Evolutionary conservation across 2,888 invertebrate genomes (phyloP).

Genomic region (Serrognathus titanus): DNA sequence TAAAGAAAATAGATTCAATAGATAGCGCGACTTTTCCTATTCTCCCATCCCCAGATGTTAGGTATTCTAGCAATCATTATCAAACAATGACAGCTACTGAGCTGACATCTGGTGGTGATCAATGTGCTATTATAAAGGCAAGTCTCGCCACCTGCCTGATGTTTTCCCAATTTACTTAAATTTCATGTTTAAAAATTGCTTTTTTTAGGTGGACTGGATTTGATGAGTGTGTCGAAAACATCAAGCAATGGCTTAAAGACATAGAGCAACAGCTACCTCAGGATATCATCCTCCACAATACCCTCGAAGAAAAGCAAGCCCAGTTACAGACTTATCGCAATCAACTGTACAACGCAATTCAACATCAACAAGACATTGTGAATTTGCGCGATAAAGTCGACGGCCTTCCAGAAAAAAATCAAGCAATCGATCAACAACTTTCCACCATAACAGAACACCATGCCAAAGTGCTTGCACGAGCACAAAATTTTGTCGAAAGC

Average conservation of each 20-base stretch:
- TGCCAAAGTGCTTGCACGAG: slow-evolving; percentile 64
- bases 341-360: slow-evolving; percentile 75
- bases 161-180: too few relatives aligned
- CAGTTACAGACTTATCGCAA: slow-evolving; percentile 82
- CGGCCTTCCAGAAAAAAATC: slow-evolving; percentile 73
- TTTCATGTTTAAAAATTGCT: neutral
- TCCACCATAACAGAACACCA: slow-evolving; percentile 70
- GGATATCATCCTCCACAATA: slow-evolving; percentile 80
- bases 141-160: too few relatives aligned
- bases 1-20: too few relatives aligned
- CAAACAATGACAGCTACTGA: too few relatives aligned
- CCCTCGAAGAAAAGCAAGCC: slow-evolving; percentile 85
- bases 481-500: slow-evolving; percentile 74
- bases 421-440: slow-evolving; percentile 70
- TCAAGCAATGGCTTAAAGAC: slow-evolving; percentile 84
- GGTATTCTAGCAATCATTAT: too few relatives aligned
- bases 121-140: too few relatives aligned
- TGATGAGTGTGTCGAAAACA: slow-evolving; percentile 77
- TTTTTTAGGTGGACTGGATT: slow-evolving; percentile 76
- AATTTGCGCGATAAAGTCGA: slow-evolving; percentile 78
- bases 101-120: too few relatives aligned
- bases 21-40: too few relatives aligned
- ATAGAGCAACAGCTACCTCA: slow-evolving; percentile 72
- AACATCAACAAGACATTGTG: slow-evolving; percentile 81
- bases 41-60: too few relatives aligned